Evolutionary conservation across 2,888 invertebrate genomes (phyloP).

Genomic region (Arrhopalites spinosus): DNA sequence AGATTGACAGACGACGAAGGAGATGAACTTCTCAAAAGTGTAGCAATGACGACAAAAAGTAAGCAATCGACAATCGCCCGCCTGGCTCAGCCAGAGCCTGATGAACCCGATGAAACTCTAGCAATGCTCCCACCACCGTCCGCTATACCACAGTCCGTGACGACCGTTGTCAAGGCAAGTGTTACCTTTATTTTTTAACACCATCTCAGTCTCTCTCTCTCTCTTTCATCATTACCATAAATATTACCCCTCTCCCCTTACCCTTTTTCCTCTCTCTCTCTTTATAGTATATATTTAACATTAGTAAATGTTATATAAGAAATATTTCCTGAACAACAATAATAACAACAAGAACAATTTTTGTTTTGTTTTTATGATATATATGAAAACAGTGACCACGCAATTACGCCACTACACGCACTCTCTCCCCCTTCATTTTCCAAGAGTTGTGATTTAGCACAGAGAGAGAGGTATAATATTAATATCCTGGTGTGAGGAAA

Average conservation of each 20-base stretch:
- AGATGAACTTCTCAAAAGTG: slow-evolving; percentile 56
- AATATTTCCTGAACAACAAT: too few relatives aligned
- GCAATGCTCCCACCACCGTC: slow-evolving; percentile 61
- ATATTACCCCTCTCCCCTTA: too few relatives aligned
- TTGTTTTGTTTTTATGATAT: too few relatives aligned
- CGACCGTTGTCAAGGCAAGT: slow-evolving; percentile 56
- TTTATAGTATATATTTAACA: too few relatives aligned
- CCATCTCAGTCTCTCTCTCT: too few relatives aligned
- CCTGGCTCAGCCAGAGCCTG: slow-evolving; percentile 56
- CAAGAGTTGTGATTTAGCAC: too few relatives aligned
- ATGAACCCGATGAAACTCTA: slow-evolving; percentile 54
- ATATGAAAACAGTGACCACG: not conserved
- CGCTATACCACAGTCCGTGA: slow-evolving; percentile 59
- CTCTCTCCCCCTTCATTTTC: not conserved
- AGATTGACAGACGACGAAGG: slow-evolving; percentile 55
- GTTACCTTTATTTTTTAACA: not conserved
- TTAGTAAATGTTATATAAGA: too few relatives aligned
- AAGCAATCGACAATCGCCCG: slow-evolving; percentile 57
- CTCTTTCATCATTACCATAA: not conserved
- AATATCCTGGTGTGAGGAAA: not conserved
- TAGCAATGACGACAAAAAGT: slow-evolving; percentile 57
- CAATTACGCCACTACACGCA: not conserved
- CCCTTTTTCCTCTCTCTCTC: too few relatives aligned
- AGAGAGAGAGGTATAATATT: too few relatives aligned
- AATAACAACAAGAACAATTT: too few relatives aligned